Evolutionary conservation across 2,888 invertebrate genomes (phyloP), one percentile per base, ranked within the genome.

Genomic region (Drosophila differens): DNA sequence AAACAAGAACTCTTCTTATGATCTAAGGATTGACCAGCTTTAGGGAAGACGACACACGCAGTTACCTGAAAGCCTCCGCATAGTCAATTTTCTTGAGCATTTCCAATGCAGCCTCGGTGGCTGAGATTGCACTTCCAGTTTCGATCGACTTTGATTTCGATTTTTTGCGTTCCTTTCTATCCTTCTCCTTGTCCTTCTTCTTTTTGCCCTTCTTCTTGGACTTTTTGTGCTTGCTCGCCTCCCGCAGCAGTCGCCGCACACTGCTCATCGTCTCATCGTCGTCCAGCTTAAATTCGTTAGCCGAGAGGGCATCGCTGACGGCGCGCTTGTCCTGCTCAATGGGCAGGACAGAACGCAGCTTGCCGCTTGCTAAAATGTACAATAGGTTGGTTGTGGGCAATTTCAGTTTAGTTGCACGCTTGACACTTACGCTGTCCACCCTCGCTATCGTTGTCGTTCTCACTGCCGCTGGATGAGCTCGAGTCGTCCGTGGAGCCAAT

Each of bases 181-280:
- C 76, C 59, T 77, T 79, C 33, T 72, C 94, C 93, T 90, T 76
- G 64, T 86, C 82, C 74, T 83, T 91, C 76, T 91, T 86, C 71
- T 87, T 91, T 82, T 91, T 96, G 0, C 93, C 95, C 90, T 95
- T 93, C 95, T 96, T 89, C 91, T 96, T 96, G n/a, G 92, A 84
- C 65, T 91, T 93, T 57, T 91, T 92, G 94, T 97, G 97, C 90
- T 96, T 96, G 37, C 96, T 96, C 0, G 97, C 97, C 88, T 97
- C 97, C 89, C 97, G 97, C 68, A 97, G 94, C 93, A 97, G 96
- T 93, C 96, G 97, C n/a, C 97, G 95, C 69, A 97, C 97, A 94
- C 96, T 97, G 73, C 96, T 96, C 92, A 97, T 97, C 87, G 97
- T 97, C 92, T 97, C 97, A 0, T 97, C 97, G 90, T 97, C 97